Conservation (phyloP, 2,888 invertebrate genomes). For the Lasioglossum figueresi region DNA sequence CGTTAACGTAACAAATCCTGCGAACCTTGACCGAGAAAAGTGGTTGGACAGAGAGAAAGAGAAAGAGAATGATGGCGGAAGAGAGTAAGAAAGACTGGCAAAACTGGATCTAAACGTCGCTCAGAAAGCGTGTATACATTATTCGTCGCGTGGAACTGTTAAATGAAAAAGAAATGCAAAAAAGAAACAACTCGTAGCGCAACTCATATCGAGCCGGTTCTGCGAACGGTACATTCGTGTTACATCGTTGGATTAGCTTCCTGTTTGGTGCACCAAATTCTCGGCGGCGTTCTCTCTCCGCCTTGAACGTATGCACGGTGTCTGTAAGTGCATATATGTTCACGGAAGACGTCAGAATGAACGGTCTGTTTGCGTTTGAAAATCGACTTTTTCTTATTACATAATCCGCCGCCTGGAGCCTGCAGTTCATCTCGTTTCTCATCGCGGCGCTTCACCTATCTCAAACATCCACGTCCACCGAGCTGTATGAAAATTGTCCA, state of each 20-base stretch:
- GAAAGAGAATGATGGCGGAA: background rate
- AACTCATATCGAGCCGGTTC: conserved; percentile 55
- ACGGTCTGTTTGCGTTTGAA: conserved; percentile 58
- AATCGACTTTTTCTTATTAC: conserved; percentile 29
- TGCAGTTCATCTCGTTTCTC: conserved; percentile 27
- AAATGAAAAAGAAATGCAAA: conserved; percentile 2
- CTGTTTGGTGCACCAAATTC: conserved; percentile 43
- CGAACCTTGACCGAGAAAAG: conserved; percentile 53
- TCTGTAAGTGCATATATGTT: background rate
- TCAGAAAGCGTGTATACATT: conserved; percentile 14
- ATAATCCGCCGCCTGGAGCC: conserved; percentile 1
- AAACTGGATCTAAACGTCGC: conserved; percentile 59
- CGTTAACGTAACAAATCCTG: conserved; percentile 28
- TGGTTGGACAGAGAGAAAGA: background rate
- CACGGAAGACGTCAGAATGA: conserved; percentile 55
- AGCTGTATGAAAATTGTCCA: conserved; percentile 36
- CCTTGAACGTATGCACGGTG: background rate
- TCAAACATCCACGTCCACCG: conserved; percentile 34
- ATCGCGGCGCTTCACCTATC: conserved; percentile 17
- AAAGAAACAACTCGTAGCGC: conserved; percentile 3
- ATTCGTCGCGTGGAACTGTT: conserved; percentile 44
- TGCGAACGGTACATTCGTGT: conserved; percentile 48
- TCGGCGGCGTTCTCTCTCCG: background rate
- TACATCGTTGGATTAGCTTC: conserved; percentile 31
- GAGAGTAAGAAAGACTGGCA: background rate